Percentiles rank a stretch among this genome's conserved stretches.
Conservation (phyloP, 2,888 invertebrate species). For the Helleia helle region DNA sequence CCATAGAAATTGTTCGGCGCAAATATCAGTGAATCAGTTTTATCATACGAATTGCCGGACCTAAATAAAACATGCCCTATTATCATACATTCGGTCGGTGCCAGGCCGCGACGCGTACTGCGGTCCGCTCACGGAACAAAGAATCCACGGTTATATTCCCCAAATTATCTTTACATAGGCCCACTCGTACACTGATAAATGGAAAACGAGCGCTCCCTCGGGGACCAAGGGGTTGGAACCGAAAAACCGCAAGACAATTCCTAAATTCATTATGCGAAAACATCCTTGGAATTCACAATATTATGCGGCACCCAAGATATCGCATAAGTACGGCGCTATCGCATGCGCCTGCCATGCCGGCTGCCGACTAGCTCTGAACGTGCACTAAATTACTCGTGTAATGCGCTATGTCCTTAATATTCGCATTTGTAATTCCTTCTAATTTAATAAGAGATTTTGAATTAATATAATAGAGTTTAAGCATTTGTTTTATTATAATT, state of each 20-base stretch:
- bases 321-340: slow-evolving; percentile 36
- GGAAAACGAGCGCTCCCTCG: slow-evolving; percentile 37
- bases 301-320: slow-evolving; percentile 49
- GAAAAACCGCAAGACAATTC: slow-evolving; percentile 70
- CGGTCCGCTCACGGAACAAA: slow-evolving; percentile 37
- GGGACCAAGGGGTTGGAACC: slow-evolving; percentile 43
- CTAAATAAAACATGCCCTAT: slow-evolving; percentile 62
- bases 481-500: no score
- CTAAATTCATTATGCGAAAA: slow-evolving; percentile 69
- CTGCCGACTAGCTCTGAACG: background rate
- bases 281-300: slow-evolving; percentile 72
- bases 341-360: slow-evolving; percentile 34
- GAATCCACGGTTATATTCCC: slow-evolving; percentile 27
- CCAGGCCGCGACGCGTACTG: slow-evolving; percentile 45
- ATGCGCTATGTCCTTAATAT: no score
- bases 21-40: slow-evolving; percentile 64
- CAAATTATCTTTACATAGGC: slow-evolving; percentile 30
- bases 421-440: slow-evolving; percentile 10
- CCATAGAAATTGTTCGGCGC: slow-evolving; percentile 68
- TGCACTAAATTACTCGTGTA: no score
- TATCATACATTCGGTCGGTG: slow-evolving; percentile 55
- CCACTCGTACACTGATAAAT: slow-evolving; percentile 27
- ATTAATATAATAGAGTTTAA: no score
- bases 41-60: slow-evolving; percentile 69
- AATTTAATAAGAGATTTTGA: no score